Evolutionary conservation across 2,888 invertebrate species (phyloP).

Genomic region (Epiblema foenella): DNA sequence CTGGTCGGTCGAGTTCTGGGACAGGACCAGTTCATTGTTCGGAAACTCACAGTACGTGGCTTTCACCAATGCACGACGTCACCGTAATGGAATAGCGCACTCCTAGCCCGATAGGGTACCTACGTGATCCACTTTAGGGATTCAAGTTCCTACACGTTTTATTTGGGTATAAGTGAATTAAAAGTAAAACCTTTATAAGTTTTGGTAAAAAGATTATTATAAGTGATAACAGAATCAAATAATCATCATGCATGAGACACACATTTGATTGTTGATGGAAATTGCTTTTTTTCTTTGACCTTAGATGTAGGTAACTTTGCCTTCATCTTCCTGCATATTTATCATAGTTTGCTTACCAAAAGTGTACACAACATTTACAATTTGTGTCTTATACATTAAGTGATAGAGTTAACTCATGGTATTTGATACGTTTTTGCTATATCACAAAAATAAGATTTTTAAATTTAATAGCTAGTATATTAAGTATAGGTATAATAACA

Average conservation of each 20-base stretch:
- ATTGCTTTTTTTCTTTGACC: too few species aligned
- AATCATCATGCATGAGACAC: too few species aligned
- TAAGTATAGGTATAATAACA: not conserved
- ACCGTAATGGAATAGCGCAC: constrained; percentile 50
- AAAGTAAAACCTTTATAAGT: not conserved
- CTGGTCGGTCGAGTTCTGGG: constrained; percentile 57
- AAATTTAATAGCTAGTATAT: not conserved
- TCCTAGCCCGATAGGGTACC: constrained; percentile 50
- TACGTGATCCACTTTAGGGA: constrained; percentile 22
- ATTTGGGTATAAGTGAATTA: not conserved
- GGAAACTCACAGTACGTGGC: constrained; percentile 60
- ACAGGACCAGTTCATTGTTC: constrained; percentile 70
- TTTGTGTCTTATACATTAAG: not conserved
- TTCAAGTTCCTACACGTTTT: not conserved
- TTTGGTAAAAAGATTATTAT: too few species aligned
- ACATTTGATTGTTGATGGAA: too few species aligned
- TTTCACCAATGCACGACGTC: constrained; percentile 59
- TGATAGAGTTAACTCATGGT: not conserved
- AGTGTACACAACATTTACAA: not conserved
- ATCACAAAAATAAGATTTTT: not conserved
- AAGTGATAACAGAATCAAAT: too few species aligned
- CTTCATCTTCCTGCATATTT: too few species aligned
- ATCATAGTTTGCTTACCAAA: not conserved
- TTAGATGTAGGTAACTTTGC: too few species aligned
- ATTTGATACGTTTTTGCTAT: not conserved